Conservation (phyloP, 1,140 invertebrate genomes). For the Calephelis virginiensis region DNA sequence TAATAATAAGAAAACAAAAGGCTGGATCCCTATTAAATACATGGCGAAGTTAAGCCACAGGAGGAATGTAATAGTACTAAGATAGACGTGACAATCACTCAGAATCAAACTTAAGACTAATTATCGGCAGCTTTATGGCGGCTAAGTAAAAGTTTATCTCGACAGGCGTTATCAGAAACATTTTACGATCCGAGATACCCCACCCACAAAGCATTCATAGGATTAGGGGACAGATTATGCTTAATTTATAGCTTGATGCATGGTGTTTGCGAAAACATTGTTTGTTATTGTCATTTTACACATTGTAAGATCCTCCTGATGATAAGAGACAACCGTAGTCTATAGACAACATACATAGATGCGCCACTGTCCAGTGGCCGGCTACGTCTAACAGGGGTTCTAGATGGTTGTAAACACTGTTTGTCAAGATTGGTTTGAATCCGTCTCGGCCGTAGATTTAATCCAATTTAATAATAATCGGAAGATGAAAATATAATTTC, state of each 20-base stretch:
- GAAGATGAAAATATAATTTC: no score
- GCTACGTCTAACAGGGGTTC: no score
- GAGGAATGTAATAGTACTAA: no score
- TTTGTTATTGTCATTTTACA: neutral
- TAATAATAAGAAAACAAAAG: neutral
- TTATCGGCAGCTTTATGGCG: neutral
- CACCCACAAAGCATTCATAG: constrained; percentile 9
- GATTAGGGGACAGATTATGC: constrained; percentile 14
- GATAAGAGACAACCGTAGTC: no score
- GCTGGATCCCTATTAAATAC: constrained; percentile 1
- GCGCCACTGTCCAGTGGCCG: no score
- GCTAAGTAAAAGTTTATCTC: constrained; percentile 21
- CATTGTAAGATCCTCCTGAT: neutral
- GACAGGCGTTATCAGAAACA: neutral
- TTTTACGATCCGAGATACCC: constrained; percentile 16
- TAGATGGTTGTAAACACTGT: no score
- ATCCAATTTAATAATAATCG: no score
- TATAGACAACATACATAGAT: no score
- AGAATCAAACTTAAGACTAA: constrained; percentile 3
- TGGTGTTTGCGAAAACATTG: neutral
- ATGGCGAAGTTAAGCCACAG: neutral
- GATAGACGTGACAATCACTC: neutral
- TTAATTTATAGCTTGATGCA: constrained; percentile 19
- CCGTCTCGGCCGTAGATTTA: no score
- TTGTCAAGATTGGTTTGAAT: no score